Evolutionary conservation across 2,113 vertebrate genomes (phyloP).

Genomic region (Chunga burmeisteri): DNA sequence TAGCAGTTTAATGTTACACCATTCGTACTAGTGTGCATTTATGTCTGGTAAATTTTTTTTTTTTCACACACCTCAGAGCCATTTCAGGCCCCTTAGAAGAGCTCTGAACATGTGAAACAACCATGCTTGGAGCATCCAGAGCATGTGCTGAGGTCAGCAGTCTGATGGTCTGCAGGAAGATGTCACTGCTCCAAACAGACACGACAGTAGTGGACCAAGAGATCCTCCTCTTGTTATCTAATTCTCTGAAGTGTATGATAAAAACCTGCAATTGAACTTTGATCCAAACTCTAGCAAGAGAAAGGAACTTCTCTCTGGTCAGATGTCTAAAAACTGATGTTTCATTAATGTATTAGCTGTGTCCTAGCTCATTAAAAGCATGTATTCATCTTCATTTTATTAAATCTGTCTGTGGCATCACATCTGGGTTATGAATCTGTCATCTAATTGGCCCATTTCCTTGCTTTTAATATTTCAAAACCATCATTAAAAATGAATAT

Average conservation of each 20-base stretch:
- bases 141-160: background rate
- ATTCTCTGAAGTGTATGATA: background rate
- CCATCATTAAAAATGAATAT: conserved; percentile 49
- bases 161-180: background rate
- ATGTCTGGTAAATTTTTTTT: background rate
- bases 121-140: background rate
- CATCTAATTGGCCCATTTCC: conserved; percentile 43
- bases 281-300: background rate
- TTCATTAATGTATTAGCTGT: background rate
- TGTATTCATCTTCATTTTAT: conserved; percentile 37
- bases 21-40: background rate
- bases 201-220: background rate
- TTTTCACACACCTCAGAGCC: background rate
- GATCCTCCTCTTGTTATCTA: background rate
- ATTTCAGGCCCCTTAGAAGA: background rate
- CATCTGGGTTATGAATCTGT: conserved; percentile 9
- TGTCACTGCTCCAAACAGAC: background rate
- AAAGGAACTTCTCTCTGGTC: background rate
- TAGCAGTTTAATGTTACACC: background rate
- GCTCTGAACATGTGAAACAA: background rate
- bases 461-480: conserved; percentile 61
- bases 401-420: background rate
- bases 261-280: background rate
- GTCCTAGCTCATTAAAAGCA: conserved; percentile 22
- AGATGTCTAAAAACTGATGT: background rate